Conservation (phyloP, 2,888 invertebrate species). For the Incurvaria masculella region DNA sequence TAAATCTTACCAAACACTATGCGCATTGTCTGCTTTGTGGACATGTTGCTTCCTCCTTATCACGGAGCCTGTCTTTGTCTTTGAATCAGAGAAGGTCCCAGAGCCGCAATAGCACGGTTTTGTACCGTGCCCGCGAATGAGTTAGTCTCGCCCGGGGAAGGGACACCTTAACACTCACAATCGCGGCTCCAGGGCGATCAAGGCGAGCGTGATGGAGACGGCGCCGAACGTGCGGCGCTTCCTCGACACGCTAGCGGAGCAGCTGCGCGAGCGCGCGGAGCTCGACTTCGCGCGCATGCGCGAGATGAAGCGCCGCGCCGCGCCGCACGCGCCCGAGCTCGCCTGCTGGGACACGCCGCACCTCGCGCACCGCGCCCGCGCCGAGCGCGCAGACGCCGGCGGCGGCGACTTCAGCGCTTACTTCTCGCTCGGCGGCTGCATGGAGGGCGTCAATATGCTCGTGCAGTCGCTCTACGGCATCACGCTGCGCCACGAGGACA, state of each 20-base stretch:
- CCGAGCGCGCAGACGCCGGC: constrained; percentile 64
- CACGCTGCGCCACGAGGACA: constrained; percentile 66
- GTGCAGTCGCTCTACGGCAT: constrained; percentile 83
- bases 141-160: too few species aligned
- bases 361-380: constrained; percentile 72
- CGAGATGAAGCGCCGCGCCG: constrained; percentile 61
- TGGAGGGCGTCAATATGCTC: constrained; percentile 95
- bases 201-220: constrained; percentile 81
- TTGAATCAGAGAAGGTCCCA: too few species aligned
- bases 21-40: too few species aligned
- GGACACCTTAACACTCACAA: neutral
- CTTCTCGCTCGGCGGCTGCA: constrained; percentile 90
- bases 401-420: constrained; percentile 76
- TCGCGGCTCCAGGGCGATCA: constrained; percentile 64
- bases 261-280: constrained; percentile 65
- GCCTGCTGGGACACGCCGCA: constrained; percentile 89
- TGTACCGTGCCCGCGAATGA: too few species aligned
- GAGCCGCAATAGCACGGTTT: too few species aligned
- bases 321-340: constrained; percentile 31
- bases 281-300: constrained; percentile 76
- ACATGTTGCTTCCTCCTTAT: too few species aligned
- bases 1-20: too few species aligned
- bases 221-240: constrained; percentile 79
- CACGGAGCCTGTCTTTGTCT: too few species aligned
- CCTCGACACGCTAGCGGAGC: constrained; percentile 69